A percentile compares a stretch with the other conserved stretches of the same genome.
phyloP scores from a whole-genome alignment of 2,888 invertebrate genomes.

The Eristalinus aeneus region DNA sequence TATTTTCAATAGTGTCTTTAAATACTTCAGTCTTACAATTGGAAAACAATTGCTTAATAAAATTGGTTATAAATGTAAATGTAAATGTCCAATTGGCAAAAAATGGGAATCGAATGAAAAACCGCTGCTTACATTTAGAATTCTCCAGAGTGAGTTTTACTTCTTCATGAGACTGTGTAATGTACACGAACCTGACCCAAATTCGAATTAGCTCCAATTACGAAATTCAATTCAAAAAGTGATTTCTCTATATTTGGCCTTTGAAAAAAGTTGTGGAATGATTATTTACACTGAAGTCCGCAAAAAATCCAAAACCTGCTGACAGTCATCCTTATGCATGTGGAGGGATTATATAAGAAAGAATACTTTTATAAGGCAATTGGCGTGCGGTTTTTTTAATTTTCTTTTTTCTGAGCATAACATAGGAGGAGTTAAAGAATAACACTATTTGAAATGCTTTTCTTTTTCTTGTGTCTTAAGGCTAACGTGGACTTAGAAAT shows the following conservation, averaged over 20 bases:
- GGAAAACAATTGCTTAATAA: too few species aligned
- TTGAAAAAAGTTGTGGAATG: background rate
- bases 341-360: background rate
- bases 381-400: background rate
- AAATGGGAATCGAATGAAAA: too few species aligned
- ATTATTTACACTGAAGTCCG: background rate
- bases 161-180: background rate
- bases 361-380: conserved; percentile 8
- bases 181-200: background rate
- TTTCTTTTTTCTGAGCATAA: conserved; percentile 14
- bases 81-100: too few species aligned
- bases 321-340: background rate
- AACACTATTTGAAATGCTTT: background rate
- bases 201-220: conserved; percentile 5
- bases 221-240: background rate
- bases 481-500: conserved; percentile 10
- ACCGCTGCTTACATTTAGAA: too few species aligned
- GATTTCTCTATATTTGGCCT: background rate
- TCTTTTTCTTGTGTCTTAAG: background rate
- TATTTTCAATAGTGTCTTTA: background rate
- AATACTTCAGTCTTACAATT: too few species aligned
- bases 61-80: too few species aligned
- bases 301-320: background rate
- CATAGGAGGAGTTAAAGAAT: conserved; percentile 9
- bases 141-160: background rate